Base-by-base conservation (phyloP, 1,140 invertebrate species). In the Drosophila dunni region DNA sequence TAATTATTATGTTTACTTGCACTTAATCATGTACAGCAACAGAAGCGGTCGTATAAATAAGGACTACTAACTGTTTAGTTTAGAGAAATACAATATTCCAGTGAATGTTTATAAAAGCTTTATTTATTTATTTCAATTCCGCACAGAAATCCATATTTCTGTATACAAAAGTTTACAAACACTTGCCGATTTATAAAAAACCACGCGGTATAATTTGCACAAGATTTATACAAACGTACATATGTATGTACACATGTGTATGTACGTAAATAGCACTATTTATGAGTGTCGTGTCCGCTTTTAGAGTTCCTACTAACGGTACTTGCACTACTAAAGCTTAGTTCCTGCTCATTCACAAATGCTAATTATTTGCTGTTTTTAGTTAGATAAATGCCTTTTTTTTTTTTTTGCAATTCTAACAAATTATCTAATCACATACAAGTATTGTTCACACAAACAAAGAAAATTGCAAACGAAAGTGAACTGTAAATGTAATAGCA, bases 361-460 rank as follows among this genome's bases (percentile, higher is more conserved):
- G 11, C 10, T 17, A 8, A 68, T 68, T 73, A 73, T 6, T 42
- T 20, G 60, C 53, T 68, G 64, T 56, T 68, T 33, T 29, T 29
- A 75, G 44, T 29, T 29, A 75, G 44, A 79, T 79, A 79, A 66
- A 48, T 42, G 34, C 24, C 45, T 45, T n/a, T n/a, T n/a, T n/a
- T n/a, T 20, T 20, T 36, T 48, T 66, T 75, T 63, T 45, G 40
- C 20, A 68, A 72, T 86, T 73, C 17, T 56, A 53, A 40, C 63
- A 88, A 88, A 88, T 85, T 85, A 85, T 85, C 83, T 85, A 85
- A 85, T 88, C 75, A 75, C 46, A 68, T 64, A 73, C 46, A 68
- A 20, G 9, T 45, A 64, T 36, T 54, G 24, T 20, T 5, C 40
- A 13, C 24, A 51, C 24, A 45, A 7, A 33, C 56, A 40, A 20